phyloP scores from a whole-genome alignment of 2,113 vertebrate genomes.

The Gallinago media region DNA sequence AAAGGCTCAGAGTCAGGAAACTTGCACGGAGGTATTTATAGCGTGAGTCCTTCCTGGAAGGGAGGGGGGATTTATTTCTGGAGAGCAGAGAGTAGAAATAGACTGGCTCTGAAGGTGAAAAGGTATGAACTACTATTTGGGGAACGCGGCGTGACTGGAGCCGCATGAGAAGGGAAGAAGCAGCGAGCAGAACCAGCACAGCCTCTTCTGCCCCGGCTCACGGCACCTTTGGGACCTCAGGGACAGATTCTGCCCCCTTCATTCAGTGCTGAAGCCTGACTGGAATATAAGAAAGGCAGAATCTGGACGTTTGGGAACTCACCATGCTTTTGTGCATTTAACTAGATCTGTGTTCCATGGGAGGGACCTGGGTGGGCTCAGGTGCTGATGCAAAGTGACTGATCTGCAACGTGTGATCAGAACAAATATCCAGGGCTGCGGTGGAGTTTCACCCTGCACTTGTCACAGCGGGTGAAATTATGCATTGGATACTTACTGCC shows the following conservation, averaged over 20 bases:
- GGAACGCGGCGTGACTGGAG: neutral
- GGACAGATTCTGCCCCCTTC: neutral
- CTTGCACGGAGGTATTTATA: conserved; percentile 29
- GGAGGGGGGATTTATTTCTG: conserved; percentile 17
- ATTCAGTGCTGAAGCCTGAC: neutral
- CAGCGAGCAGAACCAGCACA: neutral
- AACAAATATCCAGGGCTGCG: neutral
- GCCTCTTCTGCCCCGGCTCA: neutral
- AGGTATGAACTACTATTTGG: conserved; percentile 42
- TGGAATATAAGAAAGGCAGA: neutral
- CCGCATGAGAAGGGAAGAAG: neutral
- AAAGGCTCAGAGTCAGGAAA: neutral
- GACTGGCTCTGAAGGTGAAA: conserved; percentile 52
- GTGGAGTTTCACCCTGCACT: neutral
- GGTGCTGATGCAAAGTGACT: neutral
- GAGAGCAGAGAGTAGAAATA: conserved; percentile 33
- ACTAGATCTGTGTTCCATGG: neutral
- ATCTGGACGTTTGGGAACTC: neutral
- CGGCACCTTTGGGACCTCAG: neutral
- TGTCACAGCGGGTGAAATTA: neutral
- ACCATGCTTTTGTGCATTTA: neutral
- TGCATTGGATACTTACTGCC: neutral
- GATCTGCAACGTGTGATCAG: neutral
- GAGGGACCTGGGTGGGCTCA: neutral
- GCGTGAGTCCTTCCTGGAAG: neutral